Conservation (phyloP, 2,113 vertebrate genomes). For the Hyla sarda region DNA sequence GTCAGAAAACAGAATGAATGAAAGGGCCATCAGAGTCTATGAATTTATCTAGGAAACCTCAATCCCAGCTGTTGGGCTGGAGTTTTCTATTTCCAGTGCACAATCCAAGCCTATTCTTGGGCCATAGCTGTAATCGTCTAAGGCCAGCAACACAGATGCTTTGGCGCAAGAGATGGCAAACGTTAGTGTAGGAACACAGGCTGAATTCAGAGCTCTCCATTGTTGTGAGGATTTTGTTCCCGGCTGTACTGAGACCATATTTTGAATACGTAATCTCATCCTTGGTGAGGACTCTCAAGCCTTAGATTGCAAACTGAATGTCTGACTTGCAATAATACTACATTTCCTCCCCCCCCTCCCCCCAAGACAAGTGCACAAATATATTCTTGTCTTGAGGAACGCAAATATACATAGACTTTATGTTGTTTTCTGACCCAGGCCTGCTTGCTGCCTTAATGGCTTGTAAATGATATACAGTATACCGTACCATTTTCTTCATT, state of each 20-base stretch:
- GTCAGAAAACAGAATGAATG: background rate
- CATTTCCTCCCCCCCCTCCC: no score
- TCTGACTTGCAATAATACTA: no score
- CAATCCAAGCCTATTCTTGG: background rate
- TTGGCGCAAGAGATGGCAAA: conserved; percentile 17
- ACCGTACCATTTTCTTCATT: background rate
- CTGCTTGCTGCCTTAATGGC: no score
- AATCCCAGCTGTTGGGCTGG: conserved; percentile 14
- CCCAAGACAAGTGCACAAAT: no score
- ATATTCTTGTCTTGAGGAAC: no score
- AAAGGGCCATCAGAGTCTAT: background rate
- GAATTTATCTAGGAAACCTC: conserved; percentile 43
- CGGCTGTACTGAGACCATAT: background rate
- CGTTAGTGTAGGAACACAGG: background rate
- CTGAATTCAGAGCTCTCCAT: background rate
- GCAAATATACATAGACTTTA: background rate
- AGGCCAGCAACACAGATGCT: conserved; percentile 1
- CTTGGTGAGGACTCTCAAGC: background rate
- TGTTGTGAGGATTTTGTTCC: background rate
- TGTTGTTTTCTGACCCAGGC: background rate
- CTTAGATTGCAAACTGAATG: background rate
- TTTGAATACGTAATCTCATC: background rate
- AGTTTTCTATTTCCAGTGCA: conserved; percentile 15
- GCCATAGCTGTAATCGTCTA: background rate
- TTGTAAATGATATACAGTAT: no score